Evolutionary conservation across 1,140 invertebrate genomes (phyloP).

Genomic region (Augochlora pura): DNA sequence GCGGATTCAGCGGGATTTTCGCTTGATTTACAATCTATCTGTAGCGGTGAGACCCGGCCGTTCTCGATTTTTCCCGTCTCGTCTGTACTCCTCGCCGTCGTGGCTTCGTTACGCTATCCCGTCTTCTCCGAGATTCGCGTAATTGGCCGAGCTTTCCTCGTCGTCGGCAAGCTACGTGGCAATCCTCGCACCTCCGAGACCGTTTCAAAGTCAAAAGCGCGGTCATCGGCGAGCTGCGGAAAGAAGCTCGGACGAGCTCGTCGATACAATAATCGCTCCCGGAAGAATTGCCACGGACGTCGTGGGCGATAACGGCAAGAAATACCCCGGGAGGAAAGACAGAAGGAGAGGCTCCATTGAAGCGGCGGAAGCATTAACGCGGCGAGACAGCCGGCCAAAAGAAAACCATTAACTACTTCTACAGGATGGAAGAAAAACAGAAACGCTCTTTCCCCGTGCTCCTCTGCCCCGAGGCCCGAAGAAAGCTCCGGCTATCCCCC

Average conservation of each 20-base stretch:
- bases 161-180: no score
- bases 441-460: conserved; percentile 30
- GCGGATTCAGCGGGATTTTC: neutral
- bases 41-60: neutral
- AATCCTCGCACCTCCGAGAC: neutral
- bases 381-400: conserved; percentile 66
- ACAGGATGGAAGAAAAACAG: conserved; percentile 76
- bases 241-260: neutral
- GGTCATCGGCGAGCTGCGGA: neutral
- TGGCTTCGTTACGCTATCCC: no score
- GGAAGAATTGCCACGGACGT: conserved; percentile 21
- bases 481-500: conserved; percentile 42
- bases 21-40: neutral
- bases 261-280: conserved; percentile 56
- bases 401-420: conserved; percentile 78
- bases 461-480: conserved; percentile 35
- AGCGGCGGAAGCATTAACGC: conserved; percentile 69
- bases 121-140: no score
- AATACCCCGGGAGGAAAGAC: conserved; percentile 32
- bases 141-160: no score
- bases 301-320: neutral
- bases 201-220: neutral
- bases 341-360: conserved; percentile 64
- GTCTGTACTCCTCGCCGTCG: no score
- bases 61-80: no score